Evolutionary conservation across 2,888 invertebrate species (phyloP).

Genomic region (Rhabditoides inermis): DNA sequence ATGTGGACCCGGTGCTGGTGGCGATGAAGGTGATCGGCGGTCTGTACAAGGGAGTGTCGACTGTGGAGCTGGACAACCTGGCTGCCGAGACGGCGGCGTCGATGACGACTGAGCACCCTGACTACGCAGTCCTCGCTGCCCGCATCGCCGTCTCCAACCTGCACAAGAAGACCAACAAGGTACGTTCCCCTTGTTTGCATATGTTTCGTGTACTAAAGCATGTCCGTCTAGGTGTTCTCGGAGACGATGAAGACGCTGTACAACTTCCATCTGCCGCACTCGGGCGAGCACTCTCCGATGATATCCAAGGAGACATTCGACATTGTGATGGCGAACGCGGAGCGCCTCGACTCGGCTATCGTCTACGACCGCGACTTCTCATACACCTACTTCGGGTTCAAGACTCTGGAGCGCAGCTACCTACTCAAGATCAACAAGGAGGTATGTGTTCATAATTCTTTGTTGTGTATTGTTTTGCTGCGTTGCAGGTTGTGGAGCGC

Average conservation of each 20-base stretch:
- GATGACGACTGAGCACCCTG: slow-evolving; percentile 91
- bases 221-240: slow-evolving; percentile 33
- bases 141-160: slow-evolving; percentile 91
- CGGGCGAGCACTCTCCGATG: slow-evolving; percentile 70
- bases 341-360: slow-evolving; percentile 79
- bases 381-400: slow-evolving; percentile 98
- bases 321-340: slow-evolving; percentile 77
- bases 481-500: slow-evolving; percentile 70
- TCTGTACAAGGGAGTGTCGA: slow-evolving; percentile 88
- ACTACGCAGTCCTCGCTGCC: slow-evolving; percentile 69
- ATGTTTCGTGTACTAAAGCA: neutral
- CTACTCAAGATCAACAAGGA: slow-evolving; percentile 80
- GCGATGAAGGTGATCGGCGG: slow-evolving; percentile 79
- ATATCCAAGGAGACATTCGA: slow-evolving; percentile 75
- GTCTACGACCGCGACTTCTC: slow-evolving; percentile 92
- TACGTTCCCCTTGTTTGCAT: slow-evolving; percentile 35
- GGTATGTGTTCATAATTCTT: slow-evolving; percentile 32
- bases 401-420: slow-evolving; percentile 90
- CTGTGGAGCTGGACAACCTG: slow-evolving; percentile 88
- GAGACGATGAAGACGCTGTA: slow-evolving; percentile 80
- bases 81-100: slow-evolving; percentile 98
- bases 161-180: slow-evolving; percentile 93
- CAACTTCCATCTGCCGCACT: slow-evolving; percentile 67
- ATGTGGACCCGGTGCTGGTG: slow-evolving; percentile 73
- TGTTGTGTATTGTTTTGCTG: slow-evolving; percentile 11